A percentile compares a stretch with the other conserved stretches of the same genome.
Conservation (phyloP, 2,888 invertebrate species). For the Cryptocephalus moraei region DNA sequence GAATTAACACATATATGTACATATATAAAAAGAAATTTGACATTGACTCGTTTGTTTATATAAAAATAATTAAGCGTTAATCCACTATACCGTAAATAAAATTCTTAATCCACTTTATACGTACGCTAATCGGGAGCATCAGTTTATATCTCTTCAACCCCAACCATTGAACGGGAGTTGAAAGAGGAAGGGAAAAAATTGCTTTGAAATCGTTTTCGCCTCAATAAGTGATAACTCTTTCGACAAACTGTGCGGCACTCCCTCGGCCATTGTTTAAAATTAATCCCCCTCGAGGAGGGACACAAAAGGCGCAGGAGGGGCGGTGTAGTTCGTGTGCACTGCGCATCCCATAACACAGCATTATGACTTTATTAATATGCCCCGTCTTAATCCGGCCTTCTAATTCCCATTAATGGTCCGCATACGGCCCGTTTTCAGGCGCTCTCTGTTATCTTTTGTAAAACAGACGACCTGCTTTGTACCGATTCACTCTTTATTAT, state of each 20-base stretch:
- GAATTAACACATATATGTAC: too few species aligned
- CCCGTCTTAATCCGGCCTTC: conserved; percentile 28
- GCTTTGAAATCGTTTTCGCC: background rate
- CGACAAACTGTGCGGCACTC: background rate
- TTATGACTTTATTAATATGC: conserved; percentile 40
- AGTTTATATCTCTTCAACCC: too few species aligned
- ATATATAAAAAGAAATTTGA: too few species aligned
- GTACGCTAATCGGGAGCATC: too few species aligned
- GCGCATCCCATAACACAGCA: conserved; percentile 25
- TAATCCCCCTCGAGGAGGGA: conserved; percentile 6
- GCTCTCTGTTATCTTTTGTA: conserved; percentile 40
- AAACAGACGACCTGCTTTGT: conserved; percentile 41
- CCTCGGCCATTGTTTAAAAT: conserved; percentile 9
- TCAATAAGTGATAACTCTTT: background rate
- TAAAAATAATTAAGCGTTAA: too few species aligned
- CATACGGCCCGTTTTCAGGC: conserved; percentile 32
- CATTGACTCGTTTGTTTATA: too few species aligned
- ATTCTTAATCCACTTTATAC: too few species aligned
- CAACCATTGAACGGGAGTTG: too few species aligned
- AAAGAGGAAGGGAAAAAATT: too few species aligned
- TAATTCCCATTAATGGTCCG: conserved; percentile 30
- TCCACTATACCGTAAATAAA: too few species aligned
- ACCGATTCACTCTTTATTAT: conserved; percentile 12
- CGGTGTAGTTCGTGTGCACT: too few species aligned
- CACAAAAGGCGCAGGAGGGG: conserved; percentile 13